Percentiles rank a stretch among this genome's conserved stretches.
Conservation (phyloP, 2,888 invertebrate genomes). For the Seira sanloemensis region DNA sequence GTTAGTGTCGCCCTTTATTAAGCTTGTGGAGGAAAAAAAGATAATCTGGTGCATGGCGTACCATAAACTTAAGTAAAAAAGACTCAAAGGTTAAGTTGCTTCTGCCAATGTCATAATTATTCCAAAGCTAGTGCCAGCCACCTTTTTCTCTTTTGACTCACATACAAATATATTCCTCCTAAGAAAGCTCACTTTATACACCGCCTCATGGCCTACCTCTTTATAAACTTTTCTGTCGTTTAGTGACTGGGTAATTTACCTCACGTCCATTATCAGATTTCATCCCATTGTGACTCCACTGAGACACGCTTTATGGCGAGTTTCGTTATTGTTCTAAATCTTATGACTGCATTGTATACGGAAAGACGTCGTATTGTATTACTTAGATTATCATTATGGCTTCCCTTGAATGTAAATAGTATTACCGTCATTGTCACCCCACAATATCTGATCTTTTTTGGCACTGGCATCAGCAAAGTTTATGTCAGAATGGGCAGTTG, state of each 20-base stretch:
- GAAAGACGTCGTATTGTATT: not conserved
- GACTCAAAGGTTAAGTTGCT: conserved; percentile 36
- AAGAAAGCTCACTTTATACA: conserved; percentile 1
- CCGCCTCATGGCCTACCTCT: not conserved
- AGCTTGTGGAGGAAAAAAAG: conserved; percentile 35
- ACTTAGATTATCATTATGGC: conserved; percentile 13
- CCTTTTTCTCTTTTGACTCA: conserved; percentile 5
- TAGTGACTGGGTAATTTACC: conserved; percentile 42
- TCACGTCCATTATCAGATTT: conserved; percentile 49
- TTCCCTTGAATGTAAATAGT: conserved; percentile 14
- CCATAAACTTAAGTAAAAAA: conserved; percentile 40
- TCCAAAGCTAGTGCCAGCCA: not conserved
- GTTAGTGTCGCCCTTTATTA: conserved; percentile 69
- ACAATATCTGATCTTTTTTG: conserved; percentile 11
- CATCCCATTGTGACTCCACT: conserved; percentile 39
- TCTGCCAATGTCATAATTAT: conserved; percentile 30
- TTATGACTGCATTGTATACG: conserved; percentile 28
- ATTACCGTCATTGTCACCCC: conserved; percentile 16
- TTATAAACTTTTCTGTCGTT: not conserved
- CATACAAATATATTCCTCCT: too few relatives aligned
- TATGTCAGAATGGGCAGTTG: not conserved
- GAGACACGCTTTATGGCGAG: conserved; percentile 47
- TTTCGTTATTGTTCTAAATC: conserved; percentile 54
- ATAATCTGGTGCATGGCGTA: conserved; percentile 49
- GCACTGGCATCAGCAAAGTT: not conserved